phyloP scores from a whole-genome alignment of 2,888 invertebrate species.

The Heliconius ethilla region DNA sequence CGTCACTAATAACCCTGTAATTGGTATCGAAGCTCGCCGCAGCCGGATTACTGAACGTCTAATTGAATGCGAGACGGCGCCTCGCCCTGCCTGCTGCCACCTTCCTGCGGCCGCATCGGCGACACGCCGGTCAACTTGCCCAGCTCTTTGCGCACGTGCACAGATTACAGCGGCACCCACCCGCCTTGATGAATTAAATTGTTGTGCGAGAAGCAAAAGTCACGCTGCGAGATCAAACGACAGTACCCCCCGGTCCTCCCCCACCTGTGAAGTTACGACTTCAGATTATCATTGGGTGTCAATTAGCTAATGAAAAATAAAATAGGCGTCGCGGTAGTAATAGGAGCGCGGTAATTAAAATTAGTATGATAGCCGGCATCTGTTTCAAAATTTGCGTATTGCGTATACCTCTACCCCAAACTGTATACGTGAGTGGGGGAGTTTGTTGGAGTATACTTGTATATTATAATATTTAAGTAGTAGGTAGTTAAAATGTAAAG shows the following conservation, averaged over 20 bases:
- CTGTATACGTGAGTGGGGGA: neutral
- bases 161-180: constrained; percentile 55
- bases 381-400: constrained; percentile 58
- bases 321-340: constrained; percentile 65
- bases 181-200: constrained; percentile 74
- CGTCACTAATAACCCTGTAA: constrained; percentile 80
- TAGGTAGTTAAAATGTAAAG: too few species aligned
- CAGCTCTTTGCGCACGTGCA: constrained; percentile 73
- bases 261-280: constrained; percentile 68
- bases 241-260: constrained; percentile 37
- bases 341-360: constrained; percentile 71
- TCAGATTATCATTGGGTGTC: constrained; percentile 77
- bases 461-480: neutral
- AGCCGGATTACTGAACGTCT: constrained; percentile 81
- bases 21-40: constrained; percentile 81
- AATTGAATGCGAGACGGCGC: constrained; percentile 80
- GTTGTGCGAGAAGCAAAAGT: constrained; percentile 56
- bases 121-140: constrained; percentile 76
- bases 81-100: constrained; percentile 51
- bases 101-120: constrained; percentile 54
- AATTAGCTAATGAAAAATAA: constrained; percentile 82
- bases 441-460: neutral
- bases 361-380: constrained; percentile 75
- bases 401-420: constrained; percentile 19
- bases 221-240: constrained; percentile 72